phyloP scores from a whole-genome alignment of 2,113 vertebrate species.

The Bothrops jararaca region DNA sequence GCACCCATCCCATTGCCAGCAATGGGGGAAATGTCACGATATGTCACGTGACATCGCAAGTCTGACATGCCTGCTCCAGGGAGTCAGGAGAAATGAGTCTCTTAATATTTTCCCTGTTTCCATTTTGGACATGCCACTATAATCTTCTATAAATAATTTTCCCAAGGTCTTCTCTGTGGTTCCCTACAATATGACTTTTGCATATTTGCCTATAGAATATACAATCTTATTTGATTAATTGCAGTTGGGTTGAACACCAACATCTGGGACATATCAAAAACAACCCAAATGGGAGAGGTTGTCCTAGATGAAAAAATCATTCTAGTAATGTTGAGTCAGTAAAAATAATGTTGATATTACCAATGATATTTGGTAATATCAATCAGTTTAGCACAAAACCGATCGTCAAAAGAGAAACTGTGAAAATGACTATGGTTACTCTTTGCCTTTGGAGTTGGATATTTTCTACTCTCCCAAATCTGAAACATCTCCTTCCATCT shows the following conservation, averaged over 20 bases:
- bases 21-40: too few relatives aligned
- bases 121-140: background rate
- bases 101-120: background rate
- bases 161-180: background rate
- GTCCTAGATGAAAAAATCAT: background rate
- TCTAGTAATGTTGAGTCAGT: background rate
- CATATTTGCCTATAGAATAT: background rate
- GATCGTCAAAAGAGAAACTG: background rate
- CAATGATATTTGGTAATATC: too few relatives aligned
- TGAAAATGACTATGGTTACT: rapidly evolving
- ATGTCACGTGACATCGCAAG: too few relatives aligned
- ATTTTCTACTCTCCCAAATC: background rate
- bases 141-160: background rate
- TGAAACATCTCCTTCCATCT: slow-evolving; percentile 2
- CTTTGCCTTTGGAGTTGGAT: background rate
- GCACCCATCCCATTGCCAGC: too few relatives aligned
- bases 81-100: background rate
- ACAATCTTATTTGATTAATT: background rate
- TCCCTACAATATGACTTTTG: background rate
- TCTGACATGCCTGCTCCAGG: background rate
- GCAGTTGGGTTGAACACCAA: background rate
- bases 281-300: background rate
- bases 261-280: background rate
- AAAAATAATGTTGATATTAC: too few relatives aligned
- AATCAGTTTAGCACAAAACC: rapidly evolving